Base-by-base conservation (phyloP, 2,888 invertebrate genomes). In the Zele albiditarsus region DNA sequence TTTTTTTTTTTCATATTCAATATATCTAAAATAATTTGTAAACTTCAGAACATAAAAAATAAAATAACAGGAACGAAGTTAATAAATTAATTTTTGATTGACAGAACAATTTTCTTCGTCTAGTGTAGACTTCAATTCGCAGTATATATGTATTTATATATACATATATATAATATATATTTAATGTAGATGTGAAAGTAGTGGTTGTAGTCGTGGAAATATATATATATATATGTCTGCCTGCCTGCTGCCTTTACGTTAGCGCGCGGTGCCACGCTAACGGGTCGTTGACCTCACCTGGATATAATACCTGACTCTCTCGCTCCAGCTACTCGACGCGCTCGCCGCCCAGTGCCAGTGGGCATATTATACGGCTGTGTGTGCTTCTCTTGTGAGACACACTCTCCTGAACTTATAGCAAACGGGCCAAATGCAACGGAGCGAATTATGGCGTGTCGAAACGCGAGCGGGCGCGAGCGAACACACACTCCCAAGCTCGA, bases 231-330 rank as follows among this genome's bases (percentile, higher is more conserved):
- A 53, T 53, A 53, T 70, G 63, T 69, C 42, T 74, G 46, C 58
- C 62, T 42, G 58, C 57, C 42, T 38, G 31, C 66, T 42, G 65
- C 67, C 75, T 69, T 33, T 63, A 65, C 70, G 62, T 68, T 68
- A 58, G 65, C 73, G 67, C 58, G 65, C 68, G 68, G 65, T 58
- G 58, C 78, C 62, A 73, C 73, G 71, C 71, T 67, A 73, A 79
- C 75, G 76, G 80, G 80, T 79, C 80, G 77, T 77, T 67, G 77
- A 80, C 79, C 80, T 80, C 80, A 80, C 80, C 80, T 80, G 78
- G 79, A 78, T 80, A 80, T 79, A 78, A 80, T 79, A 76, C 78
- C 74, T 77, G 76, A 71, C 77, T 76, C 66, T 76, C 77, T 46
- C 20, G 68, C 72, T 60, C 65, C 57, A 67, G 66, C 74, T 63